Evolutionary conservation across 2,113 vertebrate genomes (phyloP), one percentile per base, ranked within the genome.

Genomic region (Theristicus caerulescens): DNA sequence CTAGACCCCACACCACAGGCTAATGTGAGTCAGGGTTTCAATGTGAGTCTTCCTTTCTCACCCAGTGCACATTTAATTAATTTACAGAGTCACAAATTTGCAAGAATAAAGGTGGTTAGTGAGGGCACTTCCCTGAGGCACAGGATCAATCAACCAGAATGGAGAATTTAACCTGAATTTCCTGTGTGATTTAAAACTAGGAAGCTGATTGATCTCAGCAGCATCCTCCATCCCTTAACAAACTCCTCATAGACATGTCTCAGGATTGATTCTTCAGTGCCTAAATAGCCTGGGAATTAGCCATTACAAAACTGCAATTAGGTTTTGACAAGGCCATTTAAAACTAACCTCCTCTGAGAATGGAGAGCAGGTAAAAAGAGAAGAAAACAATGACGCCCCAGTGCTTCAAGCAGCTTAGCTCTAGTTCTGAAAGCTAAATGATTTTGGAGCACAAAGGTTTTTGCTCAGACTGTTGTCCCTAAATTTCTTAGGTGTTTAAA

Each of bases 261-360:
- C 71, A 86, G 92, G 90, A 97, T 94, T 93, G 90, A 94, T 96
- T 90, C 87, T 88, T 95, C 85, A 82, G 74, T 88, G 66, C 55
- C 66, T 92, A 96, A 95, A 95, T 82, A 92, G 74, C 82, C 82
- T 88, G 93, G 87, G 96, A 97, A 95, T 96, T 95, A 90, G 82
- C 71, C 79, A 85, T 96, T 96, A 88, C 91, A 95, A 93, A 94
- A 91, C 70, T 91, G 81, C 94, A 94, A 96, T 97, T 95, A 95
- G 82, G 26, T 95, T 97, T 96, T 94, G 93, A 95, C 95, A 93
- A 91, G 74, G 93, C 93, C 87, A 93, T 95, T 95, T 97, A 96
- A 95, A 95, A 93, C 89, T 73, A 87, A 86, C 78, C 62, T 95
- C 89, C 86, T 2, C 87, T 92, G 86, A 91, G 93, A 95, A 82